phyloP scores from a whole-genome alignment of 2,888 invertebrate genomes.

The Andrena haemorrhoa region DNA sequence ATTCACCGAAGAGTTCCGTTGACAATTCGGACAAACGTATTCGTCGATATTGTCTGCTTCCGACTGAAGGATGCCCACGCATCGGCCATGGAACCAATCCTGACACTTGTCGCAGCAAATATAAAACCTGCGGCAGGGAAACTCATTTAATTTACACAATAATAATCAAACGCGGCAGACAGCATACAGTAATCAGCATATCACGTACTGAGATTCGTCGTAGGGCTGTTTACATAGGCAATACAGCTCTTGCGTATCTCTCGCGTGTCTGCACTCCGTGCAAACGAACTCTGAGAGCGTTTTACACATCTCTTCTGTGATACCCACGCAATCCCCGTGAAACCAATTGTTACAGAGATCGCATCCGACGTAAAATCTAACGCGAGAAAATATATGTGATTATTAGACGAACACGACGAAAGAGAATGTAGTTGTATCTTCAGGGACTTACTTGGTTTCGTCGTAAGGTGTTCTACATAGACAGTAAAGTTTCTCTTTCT shows the following conservation, averaged over 20 bases:
- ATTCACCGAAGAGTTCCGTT: conserved; percentile 95
- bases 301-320: conserved; percentile 96
- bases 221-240: conserved; percentile 98
- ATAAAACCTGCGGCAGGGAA: conserved; percentile 91
- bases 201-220: conserved; percentile 96
- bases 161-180: background rate
- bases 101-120: conserved; percentile 99
- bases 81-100: conserved; percentile 99
- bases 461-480: conserved; percentile 97
- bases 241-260: conserved; percentile 96
- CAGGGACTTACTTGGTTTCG: conserved; percentile 92
- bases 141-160: conserved; percentile 7
- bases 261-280: conserved; percentile 93
- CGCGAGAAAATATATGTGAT: conserved; percentile 4
- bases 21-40: conserved; percentile 98
- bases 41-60: conserved; percentile 98
- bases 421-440: background rate
- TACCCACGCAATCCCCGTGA: conserved; percentile 98
- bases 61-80: conserved; percentile 97
- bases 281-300: conserved; percentile 96
- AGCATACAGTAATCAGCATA: background rate
- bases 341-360: conserved; percentile 99
- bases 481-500: conserved; percentile 95
- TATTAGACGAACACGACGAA: background rate
- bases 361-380: conserved; percentile 98